These are phyloP conservation scores for Enchytraeus crypticus DNA, from an alignment of 2,888 invertebrate species.

Conservation along the genomic window DNA sequence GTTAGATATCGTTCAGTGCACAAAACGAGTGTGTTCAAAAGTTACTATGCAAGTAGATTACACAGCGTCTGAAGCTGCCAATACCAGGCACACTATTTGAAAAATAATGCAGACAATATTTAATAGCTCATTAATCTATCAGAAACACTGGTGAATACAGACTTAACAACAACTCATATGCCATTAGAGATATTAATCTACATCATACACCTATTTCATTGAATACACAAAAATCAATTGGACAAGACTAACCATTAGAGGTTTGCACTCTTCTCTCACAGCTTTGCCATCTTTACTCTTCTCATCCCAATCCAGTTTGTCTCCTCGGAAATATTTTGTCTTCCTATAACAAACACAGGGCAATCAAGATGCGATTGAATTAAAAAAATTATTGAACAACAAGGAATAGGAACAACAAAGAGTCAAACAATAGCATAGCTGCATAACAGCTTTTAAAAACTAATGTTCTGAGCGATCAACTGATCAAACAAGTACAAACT, in stretches of 20 bases:
- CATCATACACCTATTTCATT: too few species aligned
- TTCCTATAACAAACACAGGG: slow-evolving; percentile 50
- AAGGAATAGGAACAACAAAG: not conserved
- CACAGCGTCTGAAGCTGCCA: too few species aligned
- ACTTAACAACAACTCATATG: too few species aligned
- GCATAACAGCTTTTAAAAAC: not conserved
- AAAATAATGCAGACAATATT: too few species aligned
- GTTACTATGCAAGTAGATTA: too few species aligned
- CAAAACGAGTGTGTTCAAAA: too few species aligned
- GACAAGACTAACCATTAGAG: slow-evolving; percentile 66
- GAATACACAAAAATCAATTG: too few species aligned
- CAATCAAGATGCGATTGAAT: not conserved
- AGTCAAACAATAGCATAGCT: not conserved
- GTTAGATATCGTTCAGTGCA: too few species aligned
- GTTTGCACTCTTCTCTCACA: slow-evolving; percentile 95
- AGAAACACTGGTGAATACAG: too few species aligned
- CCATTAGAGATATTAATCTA: too few species aligned
- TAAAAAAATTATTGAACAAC: not conserved
- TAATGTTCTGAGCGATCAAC: not conserved
- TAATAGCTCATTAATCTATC: too few species aligned
- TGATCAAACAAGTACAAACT: not conserved
- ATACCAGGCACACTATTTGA: too few species aligned
- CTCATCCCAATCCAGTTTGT: slow-evolving; percentile 94
- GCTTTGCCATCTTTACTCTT: slow-evolving; percentile 92
- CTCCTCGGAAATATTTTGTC: slow-evolving; percentile 96